Conservation (phyloP, 2,797 vertebrate genomes). For the Huso huso region DNA sequence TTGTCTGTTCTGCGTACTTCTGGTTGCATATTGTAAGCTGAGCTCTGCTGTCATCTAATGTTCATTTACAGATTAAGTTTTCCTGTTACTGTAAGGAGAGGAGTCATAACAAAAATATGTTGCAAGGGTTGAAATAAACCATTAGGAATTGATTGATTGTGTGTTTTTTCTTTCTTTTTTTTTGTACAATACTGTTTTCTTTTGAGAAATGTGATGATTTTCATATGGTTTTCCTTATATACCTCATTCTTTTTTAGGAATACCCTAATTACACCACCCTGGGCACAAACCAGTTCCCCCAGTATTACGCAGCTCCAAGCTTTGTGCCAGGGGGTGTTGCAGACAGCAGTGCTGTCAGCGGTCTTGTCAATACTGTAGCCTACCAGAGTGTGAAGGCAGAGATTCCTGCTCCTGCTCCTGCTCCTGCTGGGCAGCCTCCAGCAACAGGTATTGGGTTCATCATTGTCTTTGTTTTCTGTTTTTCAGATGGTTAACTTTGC, state of each 20-base stretch:
- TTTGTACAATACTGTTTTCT: not conserved
- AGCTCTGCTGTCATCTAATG: not conserved
- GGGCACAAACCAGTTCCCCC: slow-evolving; percentile 84
- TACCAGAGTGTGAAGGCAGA: slow-evolving; percentile 66
- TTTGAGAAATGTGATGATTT: not conserved
- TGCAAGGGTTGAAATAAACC: too few relatives aligned
- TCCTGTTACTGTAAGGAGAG: too few relatives aligned
- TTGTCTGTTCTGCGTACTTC: too few relatives aligned
- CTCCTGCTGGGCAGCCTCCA: slow-evolving; percentile 53
- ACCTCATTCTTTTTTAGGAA: slow-evolving; percentile 54
- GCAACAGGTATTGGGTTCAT: slow-evolving; percentile 57
- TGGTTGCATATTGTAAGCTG: too few relatives aligned
- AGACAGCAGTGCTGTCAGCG: slow-evolving; percentile 53
- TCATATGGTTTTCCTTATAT: not conserved
- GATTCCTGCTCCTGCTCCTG: slow-evolving; percentile 26
- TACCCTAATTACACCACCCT: slow-evolving; percentile 83
- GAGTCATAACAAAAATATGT: too few relatives aligned
- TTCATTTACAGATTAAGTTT: too few relatives aligned
- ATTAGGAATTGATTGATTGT: too few relatives aligned
- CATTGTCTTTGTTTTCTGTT: slow-evolving; percentile 12
- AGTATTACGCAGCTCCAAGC: slow-evolving; percentile 78
- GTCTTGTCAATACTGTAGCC: slow-evolving; percentile 40
- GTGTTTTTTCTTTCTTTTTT: too few relatives aligned
- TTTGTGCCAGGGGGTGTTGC: slow-evolving; percentile 69
- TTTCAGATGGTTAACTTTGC: too few relatives aligned